Conservation (phyloP, 2,888 invertebrate genomes). For the Drosophila aldrichi region DNA sequence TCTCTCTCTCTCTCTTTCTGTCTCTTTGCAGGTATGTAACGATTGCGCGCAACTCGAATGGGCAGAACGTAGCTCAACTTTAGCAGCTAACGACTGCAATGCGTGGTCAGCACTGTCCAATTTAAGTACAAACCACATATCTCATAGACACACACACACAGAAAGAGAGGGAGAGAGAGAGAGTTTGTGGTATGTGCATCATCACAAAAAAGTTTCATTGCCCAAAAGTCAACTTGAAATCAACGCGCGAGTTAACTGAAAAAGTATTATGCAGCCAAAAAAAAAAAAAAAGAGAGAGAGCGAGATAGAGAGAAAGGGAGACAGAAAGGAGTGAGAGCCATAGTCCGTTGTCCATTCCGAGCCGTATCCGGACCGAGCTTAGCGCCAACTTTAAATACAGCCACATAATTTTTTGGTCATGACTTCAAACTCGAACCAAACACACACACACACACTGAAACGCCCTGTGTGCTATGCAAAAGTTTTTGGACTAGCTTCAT, state of each 20-base stretch:
- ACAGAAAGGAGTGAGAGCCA: slow-evolving; percentile 8
- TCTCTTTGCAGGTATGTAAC: slow-evolving; percentile 65
- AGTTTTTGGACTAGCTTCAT: slow-evolving; percentile 72
- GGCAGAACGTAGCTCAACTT: slow-evolving; percentile 41
- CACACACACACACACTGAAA: slow-evolving; percentile 13
- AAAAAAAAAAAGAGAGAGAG: background rate
- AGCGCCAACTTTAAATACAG: slow-evolving; percentile 73
- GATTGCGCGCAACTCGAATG: slow-evolving; percentile 22
- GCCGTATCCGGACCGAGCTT: slow-evolving; percentile 49
- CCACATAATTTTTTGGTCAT: slow-evolving; percentile 79
- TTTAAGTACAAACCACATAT: slow-evolving; percentile 54
- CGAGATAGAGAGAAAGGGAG: background rate
- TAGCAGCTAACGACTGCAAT: slow-evolving; percentile 52
- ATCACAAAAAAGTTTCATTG: slow-evolving; percentile 55
- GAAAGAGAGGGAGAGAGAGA: background rate
- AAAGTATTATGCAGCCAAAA: slow-evolving; percentile 69
- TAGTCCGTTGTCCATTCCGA: slow-evolving; percentile 29
- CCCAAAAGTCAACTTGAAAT: slow-evolving; percentile 68
- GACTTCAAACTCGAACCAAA: slow-evolving; percentile 57
- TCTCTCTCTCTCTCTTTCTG: slow-evolving; percentile 19
- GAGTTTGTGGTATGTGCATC: slow-evolving; percentile 5
- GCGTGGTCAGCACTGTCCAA: slow-evolving; percentile 58
- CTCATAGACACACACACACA: slow-evolving; percentile 28
- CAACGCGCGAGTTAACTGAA: slow-evolving; percentile 78
- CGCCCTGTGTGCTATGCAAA: slow-evolving; percentile 49